These are phyloP conservation scores for Schizopygopsis pylzovi DNA, from an alignment of 2,797 vertebrate genomes.

Conservation along the genomic window DNA sequence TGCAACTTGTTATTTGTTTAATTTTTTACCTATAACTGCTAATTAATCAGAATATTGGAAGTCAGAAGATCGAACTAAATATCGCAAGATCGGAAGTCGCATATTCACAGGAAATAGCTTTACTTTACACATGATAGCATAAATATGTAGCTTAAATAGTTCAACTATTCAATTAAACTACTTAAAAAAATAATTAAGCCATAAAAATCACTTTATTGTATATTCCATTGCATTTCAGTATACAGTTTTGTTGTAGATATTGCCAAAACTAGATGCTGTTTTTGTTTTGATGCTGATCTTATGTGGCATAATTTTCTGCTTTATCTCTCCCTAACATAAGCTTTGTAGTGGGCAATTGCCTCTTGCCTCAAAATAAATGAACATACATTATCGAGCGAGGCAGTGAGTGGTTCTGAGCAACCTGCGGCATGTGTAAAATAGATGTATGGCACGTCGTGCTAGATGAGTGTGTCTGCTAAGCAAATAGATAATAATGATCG, in stretches of 20 bases:
- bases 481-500: conserved; percentile 59
- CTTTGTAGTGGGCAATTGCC: background rate
- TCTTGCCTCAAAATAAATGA: background rate
- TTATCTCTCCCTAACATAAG: conserved; percentile 3
- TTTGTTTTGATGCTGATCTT: background rate
- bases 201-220: too few relatives aligned
- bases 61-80: too few relatives aligned
- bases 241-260: conserved; percentile 35
- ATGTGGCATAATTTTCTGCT: background rate
- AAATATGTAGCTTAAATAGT: background rate
- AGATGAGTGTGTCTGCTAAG: conserved; percentile 70
- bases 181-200: too few relatives aligned
- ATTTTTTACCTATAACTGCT: background rate
- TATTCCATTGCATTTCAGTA: too few relatives aligned
- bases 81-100: too few relatives aligned
- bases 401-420: conserved; percentile 46
- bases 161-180: background rate
- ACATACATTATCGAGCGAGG: conserved; percentile 16
- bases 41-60: too few relatives aligned
- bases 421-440: conserved; percentile 46
- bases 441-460: conserved; percentile 63
- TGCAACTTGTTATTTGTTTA: background rate
- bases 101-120: background rate
- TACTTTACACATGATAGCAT: background rate
- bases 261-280: background rate